Evolutionary conservation across 2,797 vertebrate genomes (phyloP).

Genomic region (Aselliscus stoliczkanus): DNA sequence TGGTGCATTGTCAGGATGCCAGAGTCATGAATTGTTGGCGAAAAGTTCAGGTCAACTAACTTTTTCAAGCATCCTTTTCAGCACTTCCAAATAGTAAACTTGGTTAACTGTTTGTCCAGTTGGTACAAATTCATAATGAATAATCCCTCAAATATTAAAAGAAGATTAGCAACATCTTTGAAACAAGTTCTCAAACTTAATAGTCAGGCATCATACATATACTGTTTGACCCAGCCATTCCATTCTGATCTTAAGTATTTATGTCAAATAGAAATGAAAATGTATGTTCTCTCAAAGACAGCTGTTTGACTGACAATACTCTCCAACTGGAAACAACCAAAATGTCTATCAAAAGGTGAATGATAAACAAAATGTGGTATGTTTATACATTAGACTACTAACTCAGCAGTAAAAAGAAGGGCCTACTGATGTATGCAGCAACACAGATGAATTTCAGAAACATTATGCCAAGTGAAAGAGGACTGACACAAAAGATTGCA

Average conservation of each 20-base stretch:
- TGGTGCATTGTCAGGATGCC: too few species aligned
- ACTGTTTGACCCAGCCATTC: not conserved
- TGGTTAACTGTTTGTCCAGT: too few species aligned
- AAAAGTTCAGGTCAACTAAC: too few species aligned
- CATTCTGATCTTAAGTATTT: not conserved
- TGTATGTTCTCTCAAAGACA: not conserved
- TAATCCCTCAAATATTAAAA: too few species aligned
- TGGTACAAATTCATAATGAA: too few species aligned
- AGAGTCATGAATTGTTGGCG: too few species aligned
- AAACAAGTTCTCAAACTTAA: too few species aligned
- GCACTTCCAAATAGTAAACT: too few species aligned
- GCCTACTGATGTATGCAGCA: not conserved
- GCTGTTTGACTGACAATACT: not conserved
- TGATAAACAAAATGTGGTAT: not conserved
- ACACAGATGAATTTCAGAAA: not conserved
- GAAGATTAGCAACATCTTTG: too few species aligned
- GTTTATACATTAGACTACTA: not conserved
- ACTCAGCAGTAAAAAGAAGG: not conserved
- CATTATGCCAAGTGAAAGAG: not conserved
- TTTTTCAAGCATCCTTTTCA: too few species aligned
- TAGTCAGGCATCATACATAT: too few species aligned
- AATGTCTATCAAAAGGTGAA: not conserved
- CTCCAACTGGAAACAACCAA: not conserved
- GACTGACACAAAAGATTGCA: not conserved
- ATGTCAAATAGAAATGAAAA: not conserved